Conservation (phyloP, 2,797 vertebrate genomes). For the Percopsis omiscomaycus region DNA sequence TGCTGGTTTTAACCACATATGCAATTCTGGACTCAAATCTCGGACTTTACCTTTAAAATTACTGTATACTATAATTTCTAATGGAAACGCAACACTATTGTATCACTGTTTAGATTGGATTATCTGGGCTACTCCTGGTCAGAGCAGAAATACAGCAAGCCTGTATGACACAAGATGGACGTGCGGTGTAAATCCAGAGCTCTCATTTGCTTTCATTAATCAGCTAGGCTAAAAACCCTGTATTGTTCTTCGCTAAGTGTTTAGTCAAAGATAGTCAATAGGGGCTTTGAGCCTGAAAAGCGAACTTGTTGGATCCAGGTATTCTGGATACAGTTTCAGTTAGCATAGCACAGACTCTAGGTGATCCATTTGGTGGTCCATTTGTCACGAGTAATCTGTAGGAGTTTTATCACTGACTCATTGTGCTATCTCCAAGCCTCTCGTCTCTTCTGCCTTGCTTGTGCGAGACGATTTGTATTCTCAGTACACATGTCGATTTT, state of each 20-base stretch:
- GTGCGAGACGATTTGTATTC: conserved; percentile 29
- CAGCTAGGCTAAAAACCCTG: conserved; percentile 1
- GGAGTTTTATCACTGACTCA: conserved; percentile 43
- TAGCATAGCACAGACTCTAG: conserved; percentile 22
- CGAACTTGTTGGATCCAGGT: conserved; percentile 42
- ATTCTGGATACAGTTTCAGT: conserved; percentile 34
- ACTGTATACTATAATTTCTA: too few relatives aligned
- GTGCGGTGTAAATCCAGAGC: too few relatives aligned
- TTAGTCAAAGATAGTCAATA: not conserved
- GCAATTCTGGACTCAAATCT: too few relatives aligned
- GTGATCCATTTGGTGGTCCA: conserved; percentile 42
- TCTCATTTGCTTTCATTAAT: too few relatives aligned
- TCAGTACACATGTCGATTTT: conserved; percentile 37
- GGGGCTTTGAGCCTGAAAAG: conserved; percentile 5
- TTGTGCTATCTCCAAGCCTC: conserved; percentile 35
- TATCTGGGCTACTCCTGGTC: too few relatives aligned
- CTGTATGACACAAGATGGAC: too few relatives aligned
- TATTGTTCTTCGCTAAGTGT: conserved; percentile 44
- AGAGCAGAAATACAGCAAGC: too few relatives aligned
- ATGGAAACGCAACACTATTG: too few relatives aligned
- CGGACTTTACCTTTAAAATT: too few relatives aligned
- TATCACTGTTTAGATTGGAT: too few relatives aligned
- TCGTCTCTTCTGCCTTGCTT: conserved; percentile 20
- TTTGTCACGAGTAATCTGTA: conserved; percentile 53
- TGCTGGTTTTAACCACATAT: too few relatives aligned